Base-by-base conservation (phyloP, 2,888 invertebrate genomes). In the Phyto melanocephala region DNA sequence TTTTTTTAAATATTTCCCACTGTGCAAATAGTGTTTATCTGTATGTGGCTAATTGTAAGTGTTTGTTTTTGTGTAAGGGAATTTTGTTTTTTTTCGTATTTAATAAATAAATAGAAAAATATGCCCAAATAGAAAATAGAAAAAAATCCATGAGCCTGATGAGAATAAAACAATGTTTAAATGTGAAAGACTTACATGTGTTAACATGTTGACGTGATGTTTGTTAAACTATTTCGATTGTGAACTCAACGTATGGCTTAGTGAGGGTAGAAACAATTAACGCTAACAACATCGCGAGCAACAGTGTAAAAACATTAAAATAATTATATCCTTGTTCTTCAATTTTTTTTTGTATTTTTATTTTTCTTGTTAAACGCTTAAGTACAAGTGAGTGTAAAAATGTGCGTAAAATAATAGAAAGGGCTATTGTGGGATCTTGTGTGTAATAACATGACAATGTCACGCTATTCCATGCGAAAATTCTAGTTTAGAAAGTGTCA, bases 151-250 rank as follows among this genome's bases (percentile, higher is more conserved):
- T 54, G 56, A 22, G 28, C 6, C 50, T 65, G 50, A n/a, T 65
- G 45, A 47, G 52, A 20, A 11, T 15, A 5, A 17, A 13, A 40
- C 4, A 7, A 5, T 11, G 24, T 37, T 1, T 67, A 0, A 15
- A 15, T 15, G 22, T 20, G 2, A 1, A 13, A 4, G 8, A 13
- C 8, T 35, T 17, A 56, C 77, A 72, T 60, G 71, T 78, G 56
- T 68, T 77, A 67, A 80, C 72, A 76, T 63, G 70, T 81, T 76
- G 76, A 76, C 80, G 76, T 60, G 24, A 56, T 58, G 24, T n/a
- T 62, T 65, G 35, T 78, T 45, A 60, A 76, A 72, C 40, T 47
- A 20, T 50, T 28, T 28, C 3, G 37, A 70, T 75, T 78, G 63
- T 78, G 70, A 65, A 78, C 70, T 81, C 70, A 50, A 60, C 11